Evolutionary conservation across 2,888 invertebrate genomes (phyloP).

Genomic region (Trichopoda pennipes): DNA sequence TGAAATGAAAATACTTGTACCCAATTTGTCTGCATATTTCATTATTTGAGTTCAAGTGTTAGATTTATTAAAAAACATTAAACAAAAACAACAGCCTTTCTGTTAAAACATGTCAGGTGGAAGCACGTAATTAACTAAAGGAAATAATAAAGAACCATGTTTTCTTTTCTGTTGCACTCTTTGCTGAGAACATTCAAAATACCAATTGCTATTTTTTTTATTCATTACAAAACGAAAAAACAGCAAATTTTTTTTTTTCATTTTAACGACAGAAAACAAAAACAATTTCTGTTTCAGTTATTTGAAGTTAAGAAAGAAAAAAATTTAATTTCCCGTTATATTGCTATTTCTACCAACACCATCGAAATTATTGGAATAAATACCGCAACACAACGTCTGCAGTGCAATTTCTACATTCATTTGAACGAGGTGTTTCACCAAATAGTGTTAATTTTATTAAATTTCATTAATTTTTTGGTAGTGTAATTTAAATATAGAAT

Average conservation of each 20-base stretch:
- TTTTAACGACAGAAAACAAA: slow-evolving; percentile 18
- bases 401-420: not conserved
- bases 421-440: too few relatives aligned
- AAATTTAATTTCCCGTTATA: slow-evolving; percentile 45
- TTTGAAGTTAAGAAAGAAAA: slow-evolving; percentile 22
- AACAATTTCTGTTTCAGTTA: not conserved
- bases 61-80: not conserved
- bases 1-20: not conserved
- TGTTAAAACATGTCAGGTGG: slow-evolving; percentile 54
- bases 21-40: not conserved
- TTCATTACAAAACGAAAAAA: slow-evolving; percentile 25
- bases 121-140: slow-evolving; percentile 56
- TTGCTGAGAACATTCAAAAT: slow-evolving; percentile 24
- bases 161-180: slow-evolving; percentile 12
- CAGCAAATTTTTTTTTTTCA: slow-evolving; percentile 35
- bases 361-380: not conserved
- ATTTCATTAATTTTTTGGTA: too few relatives aligned
- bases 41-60: slow-evolving; percentile 7
- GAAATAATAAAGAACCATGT: slow-evolving; percentile 58
- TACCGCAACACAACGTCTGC: not conserved
- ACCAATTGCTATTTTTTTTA: slow-evolving; percentile 20
- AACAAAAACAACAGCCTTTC: slow-evolving; percentile 15
- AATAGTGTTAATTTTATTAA: too few relatives aligned
- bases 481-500: too few relatives aligned
- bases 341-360: slow-evolving; percentile 32